Percentiles rank a stretch among this genome's conserved stretches.
phyloP scores from a whole-genome alignment of 2,113 vertebrate species.

The Leptobrachium leishanense region DNA sequence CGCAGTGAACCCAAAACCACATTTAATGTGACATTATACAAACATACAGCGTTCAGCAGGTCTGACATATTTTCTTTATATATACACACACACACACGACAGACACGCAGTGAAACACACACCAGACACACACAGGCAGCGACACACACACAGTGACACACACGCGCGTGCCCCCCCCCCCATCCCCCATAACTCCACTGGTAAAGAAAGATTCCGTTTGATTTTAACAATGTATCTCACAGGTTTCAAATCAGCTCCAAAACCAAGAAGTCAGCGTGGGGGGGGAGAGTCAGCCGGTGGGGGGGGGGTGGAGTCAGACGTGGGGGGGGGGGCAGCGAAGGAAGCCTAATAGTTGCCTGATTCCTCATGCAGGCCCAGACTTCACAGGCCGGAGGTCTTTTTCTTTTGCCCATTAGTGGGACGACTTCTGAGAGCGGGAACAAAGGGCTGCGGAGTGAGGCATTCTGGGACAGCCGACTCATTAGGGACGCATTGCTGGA shows the following conservation, averaged over 20 bases:
- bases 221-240: constrained; percentile 72
- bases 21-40: too few relatives aligned
- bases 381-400: constrained; percentile 67
- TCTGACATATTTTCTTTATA: too few relatives aligned
- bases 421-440: constrained; percentile 70
- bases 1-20: too few relatives aligned
- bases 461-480: constrained; percentile 71
- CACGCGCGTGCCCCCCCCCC: constrained; percentile 40
- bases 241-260: constrained; percentile 68
- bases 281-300: too few relatives aligned
- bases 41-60: too few relatives aligned
- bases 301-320: constrained; percentile 70
- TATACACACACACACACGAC: too few relatives aligned
- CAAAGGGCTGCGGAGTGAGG: constrained; percentile 69
- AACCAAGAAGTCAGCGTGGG: constrained; percentile 70
- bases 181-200: constrained; percentile 67
- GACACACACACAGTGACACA: constrained; percentile 47
- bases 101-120: too few relatives aligned
- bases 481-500: constrained; percentile 69
- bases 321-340: too few relatives aligned
- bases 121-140: too few relatives aligned
- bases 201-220: constrained; percentile 67
- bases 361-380: constrained; percentile 68
- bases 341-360: constrained; percentile 71
- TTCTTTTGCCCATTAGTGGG: constrained; percentile 72